Conservation (phyloP, 1,140 invertebrate genomes). For the Drosophila kanapiae region DNA sequence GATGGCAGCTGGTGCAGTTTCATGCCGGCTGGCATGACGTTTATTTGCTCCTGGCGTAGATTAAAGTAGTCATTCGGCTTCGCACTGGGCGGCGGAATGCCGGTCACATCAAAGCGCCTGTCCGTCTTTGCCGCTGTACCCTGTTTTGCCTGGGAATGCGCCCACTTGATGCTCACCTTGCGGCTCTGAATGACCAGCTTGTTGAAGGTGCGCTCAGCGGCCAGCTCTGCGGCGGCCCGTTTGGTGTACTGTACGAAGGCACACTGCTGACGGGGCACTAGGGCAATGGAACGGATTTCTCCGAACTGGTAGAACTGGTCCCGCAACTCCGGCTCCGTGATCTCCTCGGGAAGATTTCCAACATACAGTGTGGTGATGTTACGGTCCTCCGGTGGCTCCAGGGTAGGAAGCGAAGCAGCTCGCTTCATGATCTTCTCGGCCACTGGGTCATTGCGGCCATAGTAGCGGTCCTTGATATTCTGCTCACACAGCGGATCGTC, state of each 20-base stretch:
- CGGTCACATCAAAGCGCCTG: conserved; percentile 91
- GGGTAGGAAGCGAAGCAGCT: conserved; percentile 96
- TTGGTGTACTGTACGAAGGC: conserved; percentile 99
- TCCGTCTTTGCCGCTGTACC: conserved; percentile 85
- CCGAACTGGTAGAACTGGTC: conserved; percentile 98
- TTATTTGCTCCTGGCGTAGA: conserved; percentile 87
- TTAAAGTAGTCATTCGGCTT: conserved; percentile 93
- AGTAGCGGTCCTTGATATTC: conserved; percentile 99
- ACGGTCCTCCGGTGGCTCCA: conserved; percentile 98
- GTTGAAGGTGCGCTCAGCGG: conserved; percentile 98
- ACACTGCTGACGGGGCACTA: conserved; percentile 97
- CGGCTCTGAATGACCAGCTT: conserved; percentile 95
- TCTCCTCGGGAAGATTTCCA: conserved; percentile 95
- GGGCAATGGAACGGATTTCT: conserved; percentile 97
- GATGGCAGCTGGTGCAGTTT: conserved; percentile 86
- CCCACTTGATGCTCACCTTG: conserved; percentile 98
- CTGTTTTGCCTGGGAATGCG: conserved; percentile 93
- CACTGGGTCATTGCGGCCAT: conserved; percentile 99
- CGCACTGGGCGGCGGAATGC: conserved; percentile 89
- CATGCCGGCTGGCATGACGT: conserved; percentile 86
- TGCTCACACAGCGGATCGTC: conserved; percentile 99
- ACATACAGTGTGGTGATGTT: conserved; percentile 98
- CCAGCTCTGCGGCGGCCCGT: conserved; percentile 94
- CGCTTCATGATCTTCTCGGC: conserved; percentile 98
- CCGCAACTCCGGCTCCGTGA: conserved; percentile 95